Evolutionary conservation across 2,888 invertebrate genomes (phyloP).

Genomic region (Noctua fimbriata): DNA sequence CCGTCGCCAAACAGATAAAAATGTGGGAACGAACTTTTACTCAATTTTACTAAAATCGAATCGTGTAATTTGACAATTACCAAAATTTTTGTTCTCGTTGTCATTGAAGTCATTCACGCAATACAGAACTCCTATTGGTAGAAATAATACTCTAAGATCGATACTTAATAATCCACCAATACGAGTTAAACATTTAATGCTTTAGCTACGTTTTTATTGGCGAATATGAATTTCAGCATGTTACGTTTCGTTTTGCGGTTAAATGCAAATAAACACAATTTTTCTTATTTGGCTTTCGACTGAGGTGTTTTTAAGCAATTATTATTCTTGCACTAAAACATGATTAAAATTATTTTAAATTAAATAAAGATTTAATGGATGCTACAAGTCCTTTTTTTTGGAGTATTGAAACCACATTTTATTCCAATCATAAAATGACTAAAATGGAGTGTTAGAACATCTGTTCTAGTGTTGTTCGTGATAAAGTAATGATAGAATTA

Average conservation of each 20-base stretch:
- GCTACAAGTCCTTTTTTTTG: background rate
- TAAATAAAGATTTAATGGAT: no score
- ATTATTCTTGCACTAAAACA: background rate
- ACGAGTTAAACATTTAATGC: conserved; percentile 80
- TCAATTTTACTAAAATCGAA: conserved; percentile 76
- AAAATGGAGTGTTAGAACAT: conserved; percentile 19
- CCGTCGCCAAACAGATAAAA: conserved; percentile 70
- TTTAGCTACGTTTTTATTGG: conserved; percentile 73
- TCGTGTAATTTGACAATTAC: conserved; percentile 75
- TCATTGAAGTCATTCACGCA: background rate
- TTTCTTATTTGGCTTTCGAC: background rate
- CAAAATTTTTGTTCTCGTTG: conserved; percentile 68
- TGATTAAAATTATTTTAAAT: no score
- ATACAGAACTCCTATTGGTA: conserved; percentile 72
- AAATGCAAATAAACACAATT: background rate
- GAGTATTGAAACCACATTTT: background rate
- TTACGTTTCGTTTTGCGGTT: conserved; percentile 69
- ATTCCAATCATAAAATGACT: fast-evolving
- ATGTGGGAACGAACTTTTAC: conserved; percentile 71
- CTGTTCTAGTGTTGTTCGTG: conserved; percentile 17
- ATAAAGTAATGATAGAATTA: background rate
- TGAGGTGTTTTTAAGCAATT: fast-evolving
- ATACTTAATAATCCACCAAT: conserved; percentile 76
- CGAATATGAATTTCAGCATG: background rate
- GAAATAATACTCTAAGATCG: conserved; percentile 57